phyloP scores from a whole-genome alignment of 2,797 vertebrate species.

The Lophius americanus region DNA sequence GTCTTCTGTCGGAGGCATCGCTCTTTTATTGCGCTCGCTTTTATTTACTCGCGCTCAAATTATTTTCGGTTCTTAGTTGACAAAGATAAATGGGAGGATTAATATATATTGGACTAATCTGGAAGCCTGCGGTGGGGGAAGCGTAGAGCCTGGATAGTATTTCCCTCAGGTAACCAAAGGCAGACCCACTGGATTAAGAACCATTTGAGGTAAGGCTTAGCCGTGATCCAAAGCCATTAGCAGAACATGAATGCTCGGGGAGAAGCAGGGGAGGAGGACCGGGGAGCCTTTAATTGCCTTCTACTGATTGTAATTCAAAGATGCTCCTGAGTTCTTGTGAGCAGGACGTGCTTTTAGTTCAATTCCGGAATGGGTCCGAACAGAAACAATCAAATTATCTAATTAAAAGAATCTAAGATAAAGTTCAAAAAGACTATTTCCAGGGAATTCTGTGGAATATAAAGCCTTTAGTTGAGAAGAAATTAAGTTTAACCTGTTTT shows the following conservation, averaged over 20 bases:
- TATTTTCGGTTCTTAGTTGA: slow-evolving; percentile 85
- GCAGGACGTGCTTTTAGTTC: slow-evolving; percentile 6
- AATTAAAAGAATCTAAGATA: background rate
- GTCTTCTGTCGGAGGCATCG: slow-evolving; percentile 85
- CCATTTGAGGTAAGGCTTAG: slow-evolving; percentile 97
- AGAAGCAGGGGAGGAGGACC: slow-evolving; percentile 66
- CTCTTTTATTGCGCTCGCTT: slow-evolving; percentile 80
- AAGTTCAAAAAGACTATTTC: background rate
- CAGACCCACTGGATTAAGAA: slow-evolving; percentile 95
- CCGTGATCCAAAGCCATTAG: slow-evolving; percentile 92
- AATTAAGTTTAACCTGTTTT: too few relatives aligned
- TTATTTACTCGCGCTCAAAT: slow-evolving; percentile 94
- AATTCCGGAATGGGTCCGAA: slow-evolving; percentile 18
- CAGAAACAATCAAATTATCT: background rate
- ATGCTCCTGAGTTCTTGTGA: slow-evolving; percentile 33
- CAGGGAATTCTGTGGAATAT: background rate
- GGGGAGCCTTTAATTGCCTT: slow-evolving; percentile 84
- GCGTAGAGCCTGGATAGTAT: slow-evolving; percentile 89
- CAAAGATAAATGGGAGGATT: slow-evolving; percentile 88
- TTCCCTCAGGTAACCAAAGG: slow-evolving; percentile 95
- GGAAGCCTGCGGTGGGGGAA: slow-evolving; percentile 81
- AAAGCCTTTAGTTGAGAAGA: too few relatives aligned
- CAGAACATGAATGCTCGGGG: slow-evolving; percentile 79
- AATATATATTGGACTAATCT: slow-evolving; percentile 96
- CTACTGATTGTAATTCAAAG: slow-evolving; percentile 77